Conservation (phyloP, 2,888 invertebrate genomes). For the Cephonodes hylas region DNA sequence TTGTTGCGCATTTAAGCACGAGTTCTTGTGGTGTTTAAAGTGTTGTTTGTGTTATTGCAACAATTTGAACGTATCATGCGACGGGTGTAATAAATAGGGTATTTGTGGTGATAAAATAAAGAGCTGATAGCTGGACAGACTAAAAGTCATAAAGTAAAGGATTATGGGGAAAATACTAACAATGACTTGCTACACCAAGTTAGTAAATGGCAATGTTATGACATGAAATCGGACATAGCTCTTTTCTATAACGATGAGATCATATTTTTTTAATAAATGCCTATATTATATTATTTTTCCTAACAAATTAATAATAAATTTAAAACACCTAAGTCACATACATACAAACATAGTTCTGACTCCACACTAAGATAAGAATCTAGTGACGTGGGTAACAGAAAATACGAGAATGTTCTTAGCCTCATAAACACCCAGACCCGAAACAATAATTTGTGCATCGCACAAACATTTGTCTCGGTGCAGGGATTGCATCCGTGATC, state of each 20-base stretch:
- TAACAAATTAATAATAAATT: too few relatives aligned
- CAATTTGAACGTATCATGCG: neutral
- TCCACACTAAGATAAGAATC: too few relatives aligned
- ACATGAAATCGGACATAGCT: neutral
- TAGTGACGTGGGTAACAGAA: too few relatives aligned
- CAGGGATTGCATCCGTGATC: too few relatives aligned
- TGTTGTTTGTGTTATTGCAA: neutral
- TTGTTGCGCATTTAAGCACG: neutral
- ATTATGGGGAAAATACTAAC: neutral
- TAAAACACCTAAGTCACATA: too few relatives aligned
- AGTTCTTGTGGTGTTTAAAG: neutral
- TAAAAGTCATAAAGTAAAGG: neutral
- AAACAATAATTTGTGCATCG: too few relatives aligned
- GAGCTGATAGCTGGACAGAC: neutral
- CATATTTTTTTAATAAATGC: too few relatives aligned
- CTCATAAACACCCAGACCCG: too few relatives aligned
- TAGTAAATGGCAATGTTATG: neutral
- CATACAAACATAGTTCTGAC: too few relatives aligned
- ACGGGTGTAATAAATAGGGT: neutral
- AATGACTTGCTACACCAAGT: neutral
- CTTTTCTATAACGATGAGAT: neutral
- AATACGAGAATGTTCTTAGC: too few relatives aligned
- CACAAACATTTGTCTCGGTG: too few relatives aligned
- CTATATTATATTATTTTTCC: too few relatives aligned
- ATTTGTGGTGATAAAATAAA: neutral